Base-by-base conservation (phyloP, 2,888 invertebrate species). In the Aethes cnicana region DNA sequence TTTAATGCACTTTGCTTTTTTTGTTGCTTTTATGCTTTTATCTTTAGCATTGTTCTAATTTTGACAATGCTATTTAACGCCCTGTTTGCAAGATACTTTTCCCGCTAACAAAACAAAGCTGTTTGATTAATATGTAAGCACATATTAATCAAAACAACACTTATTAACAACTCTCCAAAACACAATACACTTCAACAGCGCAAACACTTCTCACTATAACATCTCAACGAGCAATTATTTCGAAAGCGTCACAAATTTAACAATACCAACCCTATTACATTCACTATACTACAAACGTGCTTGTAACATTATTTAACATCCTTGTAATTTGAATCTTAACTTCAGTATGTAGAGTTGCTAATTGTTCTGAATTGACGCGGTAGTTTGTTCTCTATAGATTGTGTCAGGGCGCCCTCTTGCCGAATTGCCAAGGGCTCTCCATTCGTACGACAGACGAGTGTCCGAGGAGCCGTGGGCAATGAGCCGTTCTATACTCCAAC, bases 201-300 rank as follows among this genome's bases (percentile, higher is more conserved):
- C 43, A 50, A 50, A 50, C 50, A 50, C 50, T 50, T 23, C 12
- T 26, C 20, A 39, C 37, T 52, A 23, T 39, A 42, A 35, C 14
- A 30, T 50, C 53, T 56, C 61, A 66, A 41, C 23, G 63, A 59
- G 37, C 54, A 55, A 58, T 59, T 46, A 54, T 26, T 49, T 41
- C 12, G 17, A 39, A 54, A 35, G 54, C 46, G 54, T 16, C 39
- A 37, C 30, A 54, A 54, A 54, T 41, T 44, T 43, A 20, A 41
- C 48, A 47, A 26, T 39, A 49, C 47, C 11, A 47, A 47, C 47
- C 37, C 42, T 52, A 43, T 28, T 41, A 16, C 28, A 49, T n/a
- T n/a, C n/a, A 30, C 28, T 23, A 8, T 14, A 4, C 2, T 8
- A 16, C 2, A 9, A 30, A 36, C 36, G 9, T n/a, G 5, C 18